Percentiles rank a stretch among this genome's conserved stretches.
These are phyloP conservation scores for Pocillopora damicornis DNA, from an alignment of 64 coral and sea anemone genomes.

Conservation along the genomic window DNA sequence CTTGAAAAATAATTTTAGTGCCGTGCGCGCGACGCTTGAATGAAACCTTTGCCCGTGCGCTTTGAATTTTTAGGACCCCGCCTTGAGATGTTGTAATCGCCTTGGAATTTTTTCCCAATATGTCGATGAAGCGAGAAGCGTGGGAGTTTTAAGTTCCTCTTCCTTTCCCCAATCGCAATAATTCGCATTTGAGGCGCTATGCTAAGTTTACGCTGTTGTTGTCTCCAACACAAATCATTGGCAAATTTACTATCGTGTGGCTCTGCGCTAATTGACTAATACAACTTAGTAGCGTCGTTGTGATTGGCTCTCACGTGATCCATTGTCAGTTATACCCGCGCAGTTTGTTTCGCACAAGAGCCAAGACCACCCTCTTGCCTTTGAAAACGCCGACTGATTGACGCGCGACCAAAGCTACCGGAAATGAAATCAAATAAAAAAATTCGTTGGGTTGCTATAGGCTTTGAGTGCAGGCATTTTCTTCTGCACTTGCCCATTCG, in stretches of 20 bases:
- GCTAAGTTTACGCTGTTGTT: conserved; percentile 58
- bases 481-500: background rate
- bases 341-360: conserved; percentile 22
- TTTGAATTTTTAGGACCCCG: conserved; percentile 47
- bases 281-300: conserved; percentile 60
- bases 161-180: conserved; percentile 3
- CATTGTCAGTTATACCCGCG: conserved; percentile 64
- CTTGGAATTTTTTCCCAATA: conserved; percentile 60
- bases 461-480: background rate
- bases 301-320: conserved; percentile 61
- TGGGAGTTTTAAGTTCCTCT: conserved; percentile 42
- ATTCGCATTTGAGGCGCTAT: conserved; percentile 58
- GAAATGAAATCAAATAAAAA: conserved; percentile 68
- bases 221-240: conserved; percentile 70
- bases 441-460: conserved; percentile 62
- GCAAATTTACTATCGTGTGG: conserved; percentile 68
- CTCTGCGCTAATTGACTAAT: conserved; percentile 77
- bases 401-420: conserved; percentile 40
- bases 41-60: conserved; percentile 10
- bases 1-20: conserved; percentile 18
- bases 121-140: conserved; percentile 52
- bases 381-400: conserved; percentile 64
- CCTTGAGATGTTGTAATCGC: conserved; percentile 47
- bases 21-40: conserved; percentile 1
- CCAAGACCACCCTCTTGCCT: conserved; percentile 54